phyloP scores from a whole-genome alignment of 2,888 invertebrate genomes.

The Sericinus montela region DNA sequence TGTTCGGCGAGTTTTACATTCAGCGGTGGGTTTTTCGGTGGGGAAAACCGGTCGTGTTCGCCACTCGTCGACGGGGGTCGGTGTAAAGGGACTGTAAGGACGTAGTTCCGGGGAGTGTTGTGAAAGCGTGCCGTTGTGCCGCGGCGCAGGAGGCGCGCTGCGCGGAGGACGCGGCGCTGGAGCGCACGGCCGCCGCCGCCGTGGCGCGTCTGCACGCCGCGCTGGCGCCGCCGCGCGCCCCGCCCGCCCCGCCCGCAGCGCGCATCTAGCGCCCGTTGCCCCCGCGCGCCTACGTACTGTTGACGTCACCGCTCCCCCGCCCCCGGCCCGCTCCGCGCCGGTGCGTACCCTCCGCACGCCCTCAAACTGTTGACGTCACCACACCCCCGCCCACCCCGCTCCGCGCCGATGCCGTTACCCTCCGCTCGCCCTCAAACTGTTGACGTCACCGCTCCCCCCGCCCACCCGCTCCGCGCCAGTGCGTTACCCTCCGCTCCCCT shows the following conservation, averaged over 20 bases:
- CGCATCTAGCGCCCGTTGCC: constrained; percentile 2
- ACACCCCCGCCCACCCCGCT: background rate
- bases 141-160: constrained; percentile 87
- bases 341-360: background rate
- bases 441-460: constrained; percentile 75
- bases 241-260: constrained; percentile 28
- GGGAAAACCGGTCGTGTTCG: no score
- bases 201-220: constrained; percentile 91
- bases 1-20: no score
- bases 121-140: no score
- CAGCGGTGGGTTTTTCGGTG: no score
- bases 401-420: constrained; percentile 87
- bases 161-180: constrained; percentile 83
- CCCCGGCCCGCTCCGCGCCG: background rate
- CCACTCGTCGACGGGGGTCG: no score
- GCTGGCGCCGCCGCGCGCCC: constrained; percentile 76
- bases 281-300: background rate
- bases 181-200: constrained; percentile 91
- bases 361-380: no score
- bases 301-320: background rate
- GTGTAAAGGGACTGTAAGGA: no score
- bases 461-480: constrained; percentile 24
- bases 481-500: background rate
- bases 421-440: constrained; percentile 88
- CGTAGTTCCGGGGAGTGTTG: no score